Conservation (phyloP, 2,113 vertebrate genomes). For the Gambusia holbrooki region DNA sequence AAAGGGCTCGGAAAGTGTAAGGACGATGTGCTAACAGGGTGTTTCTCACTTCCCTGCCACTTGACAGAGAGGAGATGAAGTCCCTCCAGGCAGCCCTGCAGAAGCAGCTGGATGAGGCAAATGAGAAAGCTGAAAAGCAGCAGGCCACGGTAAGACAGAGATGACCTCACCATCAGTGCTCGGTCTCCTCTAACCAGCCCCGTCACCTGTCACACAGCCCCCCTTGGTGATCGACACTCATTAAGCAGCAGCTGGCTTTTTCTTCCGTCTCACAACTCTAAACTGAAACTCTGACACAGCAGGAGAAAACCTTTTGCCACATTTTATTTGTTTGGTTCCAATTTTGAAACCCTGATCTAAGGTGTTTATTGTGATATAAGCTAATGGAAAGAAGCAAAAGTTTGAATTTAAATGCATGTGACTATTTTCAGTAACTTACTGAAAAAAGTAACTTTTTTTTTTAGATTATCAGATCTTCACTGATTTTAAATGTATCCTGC, state of each 20-base stretch:
- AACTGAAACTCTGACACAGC: slow-evolving; percentile 45
- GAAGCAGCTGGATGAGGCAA: slow-evolving; percentile 94
- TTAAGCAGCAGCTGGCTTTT: slow-evolving; percentile 53
- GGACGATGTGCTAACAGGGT: slow-evolving; percentile 59
- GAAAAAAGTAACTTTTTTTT: background rate
- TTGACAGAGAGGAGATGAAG: slow-evolving; percentile 95
- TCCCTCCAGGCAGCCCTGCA: slow-evolving; percentile 94
- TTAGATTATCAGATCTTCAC: no score
- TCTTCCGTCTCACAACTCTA: slow-evolving; percentile 24
- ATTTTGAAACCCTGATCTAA: background rate
- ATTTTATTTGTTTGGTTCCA: background rate
- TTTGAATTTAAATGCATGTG: background rate
- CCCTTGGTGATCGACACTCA: slow-evolving; percentile 49
- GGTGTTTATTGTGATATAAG: background rate
- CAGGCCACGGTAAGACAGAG: slow-evolving; percentile 91
- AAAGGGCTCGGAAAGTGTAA: slow-evolving; percentile 11
- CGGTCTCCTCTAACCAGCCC: slow-evolving; percentile 42
- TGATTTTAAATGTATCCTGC: no score
- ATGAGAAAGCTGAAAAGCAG: slow-evolving; percentile 93
- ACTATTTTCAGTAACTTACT: background rate
- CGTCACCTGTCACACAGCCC: slow-evolving; percentile 63
- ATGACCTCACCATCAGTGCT: slow-evolving; percentile 55
- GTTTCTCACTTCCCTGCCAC: slow-evolving; percentile 54
- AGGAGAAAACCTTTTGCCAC: slow-evolving; percentile 21
- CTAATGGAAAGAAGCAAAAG: background rate